phyloP scores from a whole-genome alignment of 2,797 vertebrate genomes.

The Borostomias antarcticus region DNA sequence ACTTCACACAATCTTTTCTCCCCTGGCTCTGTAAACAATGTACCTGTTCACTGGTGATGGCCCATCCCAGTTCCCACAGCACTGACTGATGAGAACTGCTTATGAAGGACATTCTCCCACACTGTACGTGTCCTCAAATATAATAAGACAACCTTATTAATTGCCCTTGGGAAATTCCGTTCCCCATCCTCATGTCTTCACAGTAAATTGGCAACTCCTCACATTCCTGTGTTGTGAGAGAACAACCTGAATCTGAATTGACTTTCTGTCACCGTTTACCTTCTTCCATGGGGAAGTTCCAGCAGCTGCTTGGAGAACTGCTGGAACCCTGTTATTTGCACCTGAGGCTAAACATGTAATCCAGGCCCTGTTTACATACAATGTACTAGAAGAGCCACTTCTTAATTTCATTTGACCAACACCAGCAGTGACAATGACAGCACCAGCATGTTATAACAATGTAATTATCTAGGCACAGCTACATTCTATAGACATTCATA shows the following conservation, averaged over 20 bases:
- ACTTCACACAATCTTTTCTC: neutral
- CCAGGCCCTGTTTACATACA: constrained; percentile 24
- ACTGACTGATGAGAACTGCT: constrained; percentile 5
- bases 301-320: no score
- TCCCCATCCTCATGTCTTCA: neutral
- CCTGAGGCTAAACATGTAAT: neutral
- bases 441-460: no score
- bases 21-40: constrained; percentile 9
- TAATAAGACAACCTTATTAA: neutral
- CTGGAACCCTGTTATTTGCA: neutral
- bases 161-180: neutral
- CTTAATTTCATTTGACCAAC: constrained; percentile 31
- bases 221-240: neutral
- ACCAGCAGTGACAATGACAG: neutral
- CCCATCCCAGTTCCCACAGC: neutral
- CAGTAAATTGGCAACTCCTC: neutral
- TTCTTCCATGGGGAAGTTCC: neutral
- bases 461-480: no score
- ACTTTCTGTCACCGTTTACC: neutral
- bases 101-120: neutral
- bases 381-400: constrained; percentile 38
- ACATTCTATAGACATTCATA: no score
- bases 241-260: neutral
- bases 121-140: neutral
- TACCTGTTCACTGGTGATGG: neutral